A percentile compares a stretch with the other conserved stretches of the same genome.
These are phyloP conservation scores for Tribolium freemani DNA, from an alignment of 2,888 invertebrate species.

Conservation along the genomic window DNA sequence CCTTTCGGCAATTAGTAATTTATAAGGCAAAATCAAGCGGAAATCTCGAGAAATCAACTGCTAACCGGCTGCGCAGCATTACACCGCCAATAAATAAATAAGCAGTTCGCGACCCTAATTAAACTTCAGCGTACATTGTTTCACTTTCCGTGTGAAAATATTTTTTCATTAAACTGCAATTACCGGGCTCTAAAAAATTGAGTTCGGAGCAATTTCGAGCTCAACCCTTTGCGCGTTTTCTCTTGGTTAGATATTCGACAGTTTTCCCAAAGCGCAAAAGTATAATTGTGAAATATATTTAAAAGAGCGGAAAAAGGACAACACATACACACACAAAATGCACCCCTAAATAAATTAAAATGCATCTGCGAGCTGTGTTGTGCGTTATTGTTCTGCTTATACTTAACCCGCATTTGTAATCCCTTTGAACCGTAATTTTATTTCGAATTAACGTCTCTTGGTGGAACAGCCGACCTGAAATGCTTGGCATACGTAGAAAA, in stretches of 20 bases:
- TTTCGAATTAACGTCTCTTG: conserved; percentile 5
- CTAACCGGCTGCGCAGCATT: neutral
- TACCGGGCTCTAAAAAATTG: conserved; percentile 33
- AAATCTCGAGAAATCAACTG: conserved; percentile 11
- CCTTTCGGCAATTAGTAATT: conserved; percentile 17
- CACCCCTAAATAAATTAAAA: conserved; percentile 25
- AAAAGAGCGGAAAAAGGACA: conserved; percentile 14
- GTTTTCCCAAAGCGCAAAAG: conserved; percentile 21
- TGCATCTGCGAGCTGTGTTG: conserved; percentile 15
- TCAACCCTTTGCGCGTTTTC: conserved; percentile 19
- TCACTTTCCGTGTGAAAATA: conserved; percentile 29
- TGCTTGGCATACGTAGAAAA: neutral
- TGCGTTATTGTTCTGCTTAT: conserved; percentile 19
- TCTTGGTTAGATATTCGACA: conserved; percentile 19
- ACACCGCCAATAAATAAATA: conserved; percentile 33
- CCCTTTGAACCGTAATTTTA: conserved; percentile 6
- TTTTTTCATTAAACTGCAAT: conserved; percentile 41
- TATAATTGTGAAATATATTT: conserved; percentile 31
- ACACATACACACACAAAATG: neutral
- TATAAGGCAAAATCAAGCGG: neutral
- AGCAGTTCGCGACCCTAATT: conserved; percentile 14
- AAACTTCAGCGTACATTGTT: conserved; percentile 25
- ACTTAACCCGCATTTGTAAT: conserved; percentile 6
- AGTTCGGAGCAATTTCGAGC: conserved; percentile 22
- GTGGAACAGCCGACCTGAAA: neutral